Conservation (phyloP, 2,113 vertebrate species). For the Tympanuchus pallidicinctus region DNA sequence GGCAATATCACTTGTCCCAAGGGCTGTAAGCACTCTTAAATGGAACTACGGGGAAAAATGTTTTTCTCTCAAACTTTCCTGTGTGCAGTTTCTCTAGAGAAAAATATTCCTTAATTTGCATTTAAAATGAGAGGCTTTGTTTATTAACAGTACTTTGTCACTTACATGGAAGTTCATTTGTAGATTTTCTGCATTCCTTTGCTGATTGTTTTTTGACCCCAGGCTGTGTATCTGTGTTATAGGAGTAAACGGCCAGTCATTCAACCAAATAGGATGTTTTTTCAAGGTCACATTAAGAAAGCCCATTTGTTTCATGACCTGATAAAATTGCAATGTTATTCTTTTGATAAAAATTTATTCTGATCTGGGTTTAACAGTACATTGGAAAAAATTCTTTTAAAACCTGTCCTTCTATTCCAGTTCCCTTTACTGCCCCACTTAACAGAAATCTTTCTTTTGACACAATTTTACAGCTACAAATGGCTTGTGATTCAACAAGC, state of each 20-base stretch:
- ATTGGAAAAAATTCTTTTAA: background rate
- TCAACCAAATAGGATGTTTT: background rate
- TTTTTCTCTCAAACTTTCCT: background rate
- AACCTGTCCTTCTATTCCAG: background rate
- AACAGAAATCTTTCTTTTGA: background rate
- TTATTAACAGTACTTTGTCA: background rate
- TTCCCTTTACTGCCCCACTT: background rate
- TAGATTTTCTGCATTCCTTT: background rate
- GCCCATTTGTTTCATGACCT: background rate
- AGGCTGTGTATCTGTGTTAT: background rate
- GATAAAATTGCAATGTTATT: background rate
- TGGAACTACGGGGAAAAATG: background rate
- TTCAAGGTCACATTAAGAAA: constrained; percentile 13
- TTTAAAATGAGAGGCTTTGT: background rate
- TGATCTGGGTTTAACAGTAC: background rate
- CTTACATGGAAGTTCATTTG: background rate
- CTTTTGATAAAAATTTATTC: constrained; percentile 33
- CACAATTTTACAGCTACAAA: background rate
- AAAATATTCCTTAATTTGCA: background rate
- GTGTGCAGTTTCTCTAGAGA: background rate
- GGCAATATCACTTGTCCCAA: background rate
- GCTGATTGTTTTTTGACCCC: background rate
- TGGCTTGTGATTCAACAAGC: background rate
- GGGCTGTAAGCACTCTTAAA: background rate
- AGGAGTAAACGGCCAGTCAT: background rate